These are phyloP conservation scores for Belgica antarctica DNA, from an alignment of 2,888 invertebrate genomes.

Conservation along the genomic window DNA sequence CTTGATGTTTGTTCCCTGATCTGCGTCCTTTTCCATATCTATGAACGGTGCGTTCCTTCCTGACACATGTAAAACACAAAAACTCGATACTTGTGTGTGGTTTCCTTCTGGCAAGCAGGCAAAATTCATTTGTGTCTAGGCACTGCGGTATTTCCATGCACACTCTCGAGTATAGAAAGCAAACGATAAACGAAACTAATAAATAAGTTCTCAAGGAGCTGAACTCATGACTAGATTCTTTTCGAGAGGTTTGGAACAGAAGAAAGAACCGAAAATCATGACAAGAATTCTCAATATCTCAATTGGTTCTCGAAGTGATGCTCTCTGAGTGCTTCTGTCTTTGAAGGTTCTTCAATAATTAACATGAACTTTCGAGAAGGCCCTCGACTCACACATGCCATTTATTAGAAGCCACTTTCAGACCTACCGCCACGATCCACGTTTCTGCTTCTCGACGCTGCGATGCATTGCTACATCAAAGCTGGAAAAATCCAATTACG, in stretches of 20 bases:
- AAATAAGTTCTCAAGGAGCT: background rate
- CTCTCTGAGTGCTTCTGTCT: background rate
- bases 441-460: background rate
- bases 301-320: background rate
- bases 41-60: background rate
- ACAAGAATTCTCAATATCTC: conserved; percentile 1
- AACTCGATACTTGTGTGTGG: background rate
- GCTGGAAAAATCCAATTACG: conserved; percentile 1
- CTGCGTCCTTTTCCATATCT: no score
- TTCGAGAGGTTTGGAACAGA: background rate
- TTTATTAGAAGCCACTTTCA: background rate
- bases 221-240: conserved; percentile 2
- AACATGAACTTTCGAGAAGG: background rate
- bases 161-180: background rate
- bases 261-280: background rate
- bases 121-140: background rate
- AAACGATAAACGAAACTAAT: conserved; percentile 8
- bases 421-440: conserved; percentile 7
- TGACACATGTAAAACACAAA: background rate
- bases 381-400: conserved; percentile 16
- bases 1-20: no score
- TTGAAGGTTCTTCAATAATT: conserved; percentile 10
- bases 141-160: conserved; percentile 1
- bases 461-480: conserved; percentile 16
- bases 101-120: background rate